phyloP scores from a whole-genome alignment of 2,797 vertebrate genomes.

The Falco rusticolus region DNA sequence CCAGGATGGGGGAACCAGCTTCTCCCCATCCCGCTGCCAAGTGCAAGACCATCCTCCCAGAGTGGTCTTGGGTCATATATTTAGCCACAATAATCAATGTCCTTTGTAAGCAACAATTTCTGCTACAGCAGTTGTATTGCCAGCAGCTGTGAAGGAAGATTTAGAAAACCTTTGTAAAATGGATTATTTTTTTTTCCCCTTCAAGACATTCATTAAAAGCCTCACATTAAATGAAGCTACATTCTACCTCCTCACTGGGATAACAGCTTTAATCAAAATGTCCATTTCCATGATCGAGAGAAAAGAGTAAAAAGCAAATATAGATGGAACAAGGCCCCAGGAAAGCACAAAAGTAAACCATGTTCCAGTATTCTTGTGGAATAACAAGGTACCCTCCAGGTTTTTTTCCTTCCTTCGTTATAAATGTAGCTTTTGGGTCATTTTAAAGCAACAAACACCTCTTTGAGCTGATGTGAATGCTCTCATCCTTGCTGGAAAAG shows the following conservation, averaged over 20 bases:
- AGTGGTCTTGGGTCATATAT: background rate
- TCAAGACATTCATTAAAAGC: background rate
- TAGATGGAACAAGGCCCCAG: background rate
- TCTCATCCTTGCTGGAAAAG: background rate
- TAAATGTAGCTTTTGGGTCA: background rate
- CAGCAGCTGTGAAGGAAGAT: background rate
- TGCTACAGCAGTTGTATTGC: background rate
- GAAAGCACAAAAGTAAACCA: background rate
- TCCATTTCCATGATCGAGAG: background rate
- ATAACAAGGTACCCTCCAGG: background rate
- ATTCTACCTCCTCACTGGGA: background rate
- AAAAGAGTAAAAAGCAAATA: background rate
- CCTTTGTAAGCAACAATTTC: background rate
- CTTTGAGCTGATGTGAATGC: background rate
- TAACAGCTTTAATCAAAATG: conserved; percentile 29
- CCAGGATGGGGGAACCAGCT: background rate
- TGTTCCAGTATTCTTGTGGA: background rate
- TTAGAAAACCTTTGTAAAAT: background rate
- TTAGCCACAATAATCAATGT: background rate
- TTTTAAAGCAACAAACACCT: background rate
- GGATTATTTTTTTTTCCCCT: accelerated
- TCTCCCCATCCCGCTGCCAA: background rate
- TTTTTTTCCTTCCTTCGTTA: background rate
- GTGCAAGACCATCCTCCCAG: background rate
- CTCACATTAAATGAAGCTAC: background rate